phyloP scores from a whole-genome alignment of 2,113 vertebrate genomes.

The Nyctibius bracteatus region DNA sequence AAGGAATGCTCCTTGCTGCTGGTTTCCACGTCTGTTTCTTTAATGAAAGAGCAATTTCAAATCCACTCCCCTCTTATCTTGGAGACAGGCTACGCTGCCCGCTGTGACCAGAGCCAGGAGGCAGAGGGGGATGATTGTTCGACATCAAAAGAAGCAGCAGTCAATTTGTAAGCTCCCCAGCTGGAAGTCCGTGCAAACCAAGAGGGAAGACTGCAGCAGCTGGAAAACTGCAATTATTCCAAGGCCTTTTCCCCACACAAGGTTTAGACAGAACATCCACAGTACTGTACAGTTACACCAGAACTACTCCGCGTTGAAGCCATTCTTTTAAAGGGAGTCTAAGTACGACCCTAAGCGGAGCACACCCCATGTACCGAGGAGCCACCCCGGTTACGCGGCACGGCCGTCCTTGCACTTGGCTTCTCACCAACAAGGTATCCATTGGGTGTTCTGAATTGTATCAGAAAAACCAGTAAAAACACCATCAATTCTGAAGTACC shows the following conservation, averaged over 20 bases:
- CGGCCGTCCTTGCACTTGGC: no score
- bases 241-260: not conserved
- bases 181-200: not conserved
- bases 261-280: not conserved
- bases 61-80: conserved; percentile 43
- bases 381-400: rapidly evolving
- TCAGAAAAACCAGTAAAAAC: not conserved
- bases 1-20: not conserved
- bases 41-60: not conserved
- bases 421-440: not conserved
- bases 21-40: not conserved
- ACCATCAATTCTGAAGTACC: not conserved
- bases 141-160: conserved; percentile 49
- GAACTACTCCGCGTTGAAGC: no score
- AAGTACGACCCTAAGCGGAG: not conserved
- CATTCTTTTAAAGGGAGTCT: no score
- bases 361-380: rapidly evolving
- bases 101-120: conserved; percentile 23
- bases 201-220: not conserved
- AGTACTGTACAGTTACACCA: not conserved
- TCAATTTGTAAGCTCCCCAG: conserved; percentile 58
- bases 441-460: not conserved
- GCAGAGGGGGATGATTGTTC: conserved; percentile 23
- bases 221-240: not conserved
- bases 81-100: not conserved